These are phyloP conservation scores for Drosophila antonietae DNA, from an alignment of 2,888 invertebrate species.

Conservation along the genomic window DNA sequence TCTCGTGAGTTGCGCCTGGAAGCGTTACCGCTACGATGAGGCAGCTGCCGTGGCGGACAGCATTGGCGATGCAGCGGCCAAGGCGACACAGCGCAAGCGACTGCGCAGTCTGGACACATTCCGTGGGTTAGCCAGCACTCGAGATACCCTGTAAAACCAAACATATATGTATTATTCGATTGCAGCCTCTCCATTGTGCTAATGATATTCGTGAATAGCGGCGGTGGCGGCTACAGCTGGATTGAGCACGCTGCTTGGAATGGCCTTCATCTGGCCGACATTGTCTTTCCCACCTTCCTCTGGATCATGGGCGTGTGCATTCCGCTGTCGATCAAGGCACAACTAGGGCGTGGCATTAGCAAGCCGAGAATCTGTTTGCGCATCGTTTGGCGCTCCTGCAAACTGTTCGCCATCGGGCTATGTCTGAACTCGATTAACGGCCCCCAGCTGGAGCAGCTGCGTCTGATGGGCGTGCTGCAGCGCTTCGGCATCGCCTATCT, in stretches of 20 bases:
- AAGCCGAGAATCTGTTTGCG: conserved; percentile 85
- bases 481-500: conserved; percentile 94
- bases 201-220: conserved; percentile 97
- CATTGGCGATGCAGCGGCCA: conserved; percentile 68
- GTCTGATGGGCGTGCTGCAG: conserved; percentile 96
- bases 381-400: conserved; percentile 89
- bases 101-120: conserved; percentile 91
- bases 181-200: conserved; percentile 91
- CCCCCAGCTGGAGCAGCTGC: conserved; percentile 88
- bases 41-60: conserved; percentile 61
- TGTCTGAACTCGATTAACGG: conserved; percentile 89
- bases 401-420: conserved; percentile 91
- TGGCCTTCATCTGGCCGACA: conserved; percentile 94
- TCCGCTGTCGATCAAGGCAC: conserved; percentile 90
- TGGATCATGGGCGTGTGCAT: conserved; percentile 99
- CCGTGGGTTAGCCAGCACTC: conserved; percentile 88
- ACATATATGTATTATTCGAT: no score
- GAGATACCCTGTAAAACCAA: neutral
- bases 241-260: conserved; percentile 97
- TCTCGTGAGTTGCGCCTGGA: conserved; percentile 66
- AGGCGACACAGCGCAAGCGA: conserved; percentile 84
- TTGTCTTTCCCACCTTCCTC: conserved; percentile 98
- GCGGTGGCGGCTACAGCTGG: conserved; percentile 94
- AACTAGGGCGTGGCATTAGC: conserved; percentile 69
- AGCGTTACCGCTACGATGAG: conserved; percentile 70